A percentile compares a stretch with the other conserved stretches of the same genome.
Evolutionary conservation across 2,888 invertebrate genomes (phyloP).

Genomic region (Acanthacorydalis orientalis): DNA sequence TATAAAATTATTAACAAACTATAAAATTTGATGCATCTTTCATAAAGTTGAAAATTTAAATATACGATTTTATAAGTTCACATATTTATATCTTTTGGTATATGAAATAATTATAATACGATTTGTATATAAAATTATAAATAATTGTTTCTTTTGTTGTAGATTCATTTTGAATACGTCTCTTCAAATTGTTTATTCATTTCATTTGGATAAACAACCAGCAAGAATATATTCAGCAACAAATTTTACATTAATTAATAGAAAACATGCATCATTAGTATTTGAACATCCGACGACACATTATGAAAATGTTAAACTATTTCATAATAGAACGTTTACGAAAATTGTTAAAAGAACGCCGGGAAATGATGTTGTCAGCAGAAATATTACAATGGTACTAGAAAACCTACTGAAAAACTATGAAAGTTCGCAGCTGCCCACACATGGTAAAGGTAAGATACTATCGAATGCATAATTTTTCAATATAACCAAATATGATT

Average conservation of each 20-base stretch:
- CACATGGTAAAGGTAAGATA: constrained; percentile 63
- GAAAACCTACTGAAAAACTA: constrained; percentile 80
- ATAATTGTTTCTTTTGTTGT: no score
- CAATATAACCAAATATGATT: background rate
- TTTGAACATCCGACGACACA: constrained; percentile 1
- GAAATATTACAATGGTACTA: constrained; percentile 68
- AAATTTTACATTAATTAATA: constrained; percentile 2
- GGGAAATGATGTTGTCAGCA: constrained; percentile 56
- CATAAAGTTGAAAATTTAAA: no score
- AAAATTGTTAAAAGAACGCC: constrained; percentile 25
- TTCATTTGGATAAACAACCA: background rate
- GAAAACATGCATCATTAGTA: background rate
- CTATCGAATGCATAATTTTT: no score
- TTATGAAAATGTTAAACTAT: constrained; percentile 7
- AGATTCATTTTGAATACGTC: no score
- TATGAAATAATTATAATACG: no score
- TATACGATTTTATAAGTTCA: no score
- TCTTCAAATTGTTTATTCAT: background rate
- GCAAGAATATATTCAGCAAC: background rate
- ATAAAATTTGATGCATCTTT: no score
- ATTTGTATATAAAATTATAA: no score
- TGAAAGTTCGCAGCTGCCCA: constrained; percentile 76
- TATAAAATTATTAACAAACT: no score
- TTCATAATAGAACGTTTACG: background rate
- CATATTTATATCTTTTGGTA: no score